Percentiles rank a stretch among this genome's conserved stretches.
phyloP scores from a whole-genome alignment of 2,113 vertebrate species.

The Atlantisia rogersi region DNA sequence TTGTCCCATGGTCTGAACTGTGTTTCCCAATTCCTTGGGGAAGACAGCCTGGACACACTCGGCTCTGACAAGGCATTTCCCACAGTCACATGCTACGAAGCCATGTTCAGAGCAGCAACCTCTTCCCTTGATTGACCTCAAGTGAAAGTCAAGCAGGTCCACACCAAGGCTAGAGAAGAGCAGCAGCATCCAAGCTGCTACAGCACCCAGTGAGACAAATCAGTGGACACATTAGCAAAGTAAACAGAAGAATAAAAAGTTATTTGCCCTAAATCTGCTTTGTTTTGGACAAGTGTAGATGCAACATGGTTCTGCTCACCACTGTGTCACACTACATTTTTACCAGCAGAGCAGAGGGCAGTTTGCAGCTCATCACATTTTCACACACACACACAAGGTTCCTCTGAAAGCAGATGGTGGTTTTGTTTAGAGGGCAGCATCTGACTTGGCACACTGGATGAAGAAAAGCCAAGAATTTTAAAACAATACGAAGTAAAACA shows the following conservation, averaged over 20 bases:
- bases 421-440: neutral
- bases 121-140: neutral
- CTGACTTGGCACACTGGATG: neutral
- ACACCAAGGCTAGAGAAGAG: neutral
- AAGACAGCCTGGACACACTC: neutral
- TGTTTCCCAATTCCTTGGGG: neutral
- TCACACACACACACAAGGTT: neutral
- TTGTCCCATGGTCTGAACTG: neutral
- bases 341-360: neutral
- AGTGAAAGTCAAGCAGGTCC: neutral
- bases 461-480: neutral
- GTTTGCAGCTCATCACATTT: neutral
- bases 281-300: neutral
- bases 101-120: neutral
- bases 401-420: neutral
- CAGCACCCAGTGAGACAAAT: neutral
- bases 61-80: neutral
- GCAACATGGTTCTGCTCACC: neutral
- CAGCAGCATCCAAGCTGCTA: neutral
- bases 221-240: neutral
- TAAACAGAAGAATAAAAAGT: neutral
- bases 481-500: constrained; percentile 15
- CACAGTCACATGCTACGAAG: neutral
- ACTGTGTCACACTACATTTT: neutral
- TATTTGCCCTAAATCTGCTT: neutral